A percentile compares a stretch with the other conserved stretches of the same genome.
Evolutionary conservation across 1,140 invertebrate genomes (phyloP).

Genomic region (Drosophila pseudoobscura): DNA sequence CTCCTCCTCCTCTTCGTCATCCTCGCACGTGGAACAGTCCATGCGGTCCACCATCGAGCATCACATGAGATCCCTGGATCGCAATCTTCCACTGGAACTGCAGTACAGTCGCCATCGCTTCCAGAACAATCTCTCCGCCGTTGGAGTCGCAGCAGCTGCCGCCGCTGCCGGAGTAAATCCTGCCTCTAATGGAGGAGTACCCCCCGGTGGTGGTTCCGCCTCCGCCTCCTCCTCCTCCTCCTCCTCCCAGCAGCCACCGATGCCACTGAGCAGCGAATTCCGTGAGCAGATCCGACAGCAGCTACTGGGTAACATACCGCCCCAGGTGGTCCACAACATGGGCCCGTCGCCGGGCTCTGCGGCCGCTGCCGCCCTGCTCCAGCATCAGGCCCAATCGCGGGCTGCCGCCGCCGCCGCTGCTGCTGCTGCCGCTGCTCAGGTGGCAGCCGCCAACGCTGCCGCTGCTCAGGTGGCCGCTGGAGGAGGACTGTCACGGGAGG

Average conservation of each 20-base stretch:
- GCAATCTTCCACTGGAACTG: constrained; percentile 78
- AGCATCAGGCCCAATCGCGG: constrained; percentile 79
- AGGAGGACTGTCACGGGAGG: constrained; percentile 69
- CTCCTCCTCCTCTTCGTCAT: constrained; percentile 58
- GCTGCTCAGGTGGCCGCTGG: constrained; percentile 33
- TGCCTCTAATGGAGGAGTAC: constrained; percentile 18
- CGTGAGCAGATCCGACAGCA: constrained; percentile 81
- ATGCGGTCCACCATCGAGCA: constrained; percentile 81
- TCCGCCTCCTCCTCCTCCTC: too few species aligned
- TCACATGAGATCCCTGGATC: constrained; percentile 82
- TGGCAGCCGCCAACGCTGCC: constrained; percentile 58
- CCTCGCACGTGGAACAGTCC: constrained; percentile 70
- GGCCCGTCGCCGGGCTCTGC: constrained; percentile 74
- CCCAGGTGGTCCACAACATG: constrained; percentile 77
- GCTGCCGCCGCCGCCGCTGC: constrained; percentile 76
- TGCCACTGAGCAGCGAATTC: constrained; percentile 79
- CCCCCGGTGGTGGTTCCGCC: constrained; percentile 9
- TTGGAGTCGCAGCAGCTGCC: constrained; percentile 20
- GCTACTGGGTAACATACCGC: constrained; percentile 73
- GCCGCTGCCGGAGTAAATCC: constrained; percentile 14
- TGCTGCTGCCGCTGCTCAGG: constrained; percentile 59
- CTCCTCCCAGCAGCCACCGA: constrained; percentile 48
- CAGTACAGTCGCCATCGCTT: constrained; percentile 83
- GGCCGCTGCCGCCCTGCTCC: constrained; percentile 75
- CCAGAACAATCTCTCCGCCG: constrained; percentile 52